These are phyloP conservation scores for Spea multiplicata DNA, from an alignment of 2,113 vertebrate genomes.

Conservation along the genomic window DNA sequence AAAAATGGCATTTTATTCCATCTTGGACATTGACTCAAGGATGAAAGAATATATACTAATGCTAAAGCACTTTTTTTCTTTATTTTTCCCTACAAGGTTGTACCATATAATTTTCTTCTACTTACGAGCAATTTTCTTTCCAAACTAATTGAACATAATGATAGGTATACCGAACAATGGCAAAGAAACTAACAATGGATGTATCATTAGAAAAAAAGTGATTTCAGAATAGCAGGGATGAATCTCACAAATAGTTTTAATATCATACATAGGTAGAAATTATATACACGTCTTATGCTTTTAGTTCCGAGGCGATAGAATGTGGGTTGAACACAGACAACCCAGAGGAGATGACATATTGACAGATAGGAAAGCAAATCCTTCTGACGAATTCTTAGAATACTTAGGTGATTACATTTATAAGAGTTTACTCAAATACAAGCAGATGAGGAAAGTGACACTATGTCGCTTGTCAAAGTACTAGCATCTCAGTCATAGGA, in stretches of 20 bases:
- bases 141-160: slow-evolving; percentile 48
- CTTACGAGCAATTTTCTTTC: slow-evolving; percentile 44
- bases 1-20: neutral
- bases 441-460: neutral
- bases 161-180: slow-evolving; percentile 39
- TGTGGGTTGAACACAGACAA: neutral
- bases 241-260: slow-evolving; percentile 42
- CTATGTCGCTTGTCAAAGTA: slow-evolving; percentile 8
- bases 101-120: slow-evolving; percentile 44
- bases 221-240: slow-evolving; percentile 44
- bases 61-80: slow-evolving; percentile 21
- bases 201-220: slow-evolving; percentile 45
- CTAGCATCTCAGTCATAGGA: slow-evolving; percentile 6
- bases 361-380: neutral
- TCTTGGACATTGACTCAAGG: slow-evolving; percentile 11
- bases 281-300: slow-evolving; percentile 36
- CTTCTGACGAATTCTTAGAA: neutral
- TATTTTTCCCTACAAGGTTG: slow-evolving; percentile 12
- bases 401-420: neutral
- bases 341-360: neutral
- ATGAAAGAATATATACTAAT: slow-evolving; percentile 34
- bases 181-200: slow-evolving; percentile 21
- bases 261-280: slow-evolving; percentile 36
- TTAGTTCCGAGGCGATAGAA: slow-evolving; percentile 27
- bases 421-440: neutral